Conservation (phyloP, 2,113 vertebrate species). For the Ploceus nigricollis region DNA sequence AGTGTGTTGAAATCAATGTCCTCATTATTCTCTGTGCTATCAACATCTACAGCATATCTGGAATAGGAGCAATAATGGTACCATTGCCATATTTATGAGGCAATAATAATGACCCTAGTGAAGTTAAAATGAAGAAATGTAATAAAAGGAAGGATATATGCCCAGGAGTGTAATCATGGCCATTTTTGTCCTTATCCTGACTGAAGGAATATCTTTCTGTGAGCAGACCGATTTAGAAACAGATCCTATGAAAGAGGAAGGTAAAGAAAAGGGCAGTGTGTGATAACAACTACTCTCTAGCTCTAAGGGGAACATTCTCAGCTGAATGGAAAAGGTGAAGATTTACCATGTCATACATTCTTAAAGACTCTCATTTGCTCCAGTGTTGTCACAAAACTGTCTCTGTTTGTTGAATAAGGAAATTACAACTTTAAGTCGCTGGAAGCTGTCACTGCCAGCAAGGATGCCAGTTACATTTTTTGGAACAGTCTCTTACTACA, state of each 20-base stretch:
- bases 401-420: conserved; percentile 16
- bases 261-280: background rate
- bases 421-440: conserved; percentile 11
- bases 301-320: background rate
- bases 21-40: background rate
- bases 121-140: conserved; percentile 24
- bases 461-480: conserved; percentile 27
- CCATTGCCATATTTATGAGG: conserved; percentile 4
- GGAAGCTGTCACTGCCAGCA: background rate
- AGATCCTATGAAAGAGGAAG: background rate
- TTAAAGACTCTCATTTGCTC: background rate
- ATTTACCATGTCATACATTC: background rate
- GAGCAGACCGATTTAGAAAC: background rate
- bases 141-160: conserved; percentile 42
- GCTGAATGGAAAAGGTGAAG: background rate
- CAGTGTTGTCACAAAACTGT: background rate
- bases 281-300: background rate
- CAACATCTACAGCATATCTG: background rate
- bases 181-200: conserved; percentile 1
- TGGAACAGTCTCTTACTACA: background rate
- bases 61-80: background rate
- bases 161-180: background rate
- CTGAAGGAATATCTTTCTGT: background rate
- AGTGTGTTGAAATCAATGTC: background rate
- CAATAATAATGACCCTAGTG: conserved; percentile 35